These are phyloP conservation scores for Vidua macroura DNA, from an alignment of 2,113 vertebrate genomes.

Conservation along the genomic window DNA sequence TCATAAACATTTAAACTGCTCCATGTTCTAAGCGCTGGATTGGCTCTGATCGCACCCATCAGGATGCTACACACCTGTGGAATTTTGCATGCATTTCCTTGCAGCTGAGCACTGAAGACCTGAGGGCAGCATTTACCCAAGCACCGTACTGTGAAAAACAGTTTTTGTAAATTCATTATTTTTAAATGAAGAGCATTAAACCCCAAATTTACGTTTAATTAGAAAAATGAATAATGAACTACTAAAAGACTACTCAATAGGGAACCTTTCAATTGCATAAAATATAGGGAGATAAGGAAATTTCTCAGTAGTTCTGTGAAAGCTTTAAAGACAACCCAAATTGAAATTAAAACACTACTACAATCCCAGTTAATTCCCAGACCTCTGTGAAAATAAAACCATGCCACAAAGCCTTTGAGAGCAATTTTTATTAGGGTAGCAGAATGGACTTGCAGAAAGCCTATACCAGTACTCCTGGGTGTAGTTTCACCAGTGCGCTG, in stretches of 20 bases:
- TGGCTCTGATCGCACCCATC: not conserved
- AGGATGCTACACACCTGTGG: not conserved
- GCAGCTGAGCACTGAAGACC: not conserved
- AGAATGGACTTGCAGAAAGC: conserved; percentile 73
- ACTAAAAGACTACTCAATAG: not conserved
- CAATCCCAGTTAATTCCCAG: not conserved
- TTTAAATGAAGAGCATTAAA: not conserved
- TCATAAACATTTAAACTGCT: not conserved
- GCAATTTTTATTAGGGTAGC: conserved; percentile 78
- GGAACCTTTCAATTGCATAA: not conserved
- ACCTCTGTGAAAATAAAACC: conserved; percentile 49
- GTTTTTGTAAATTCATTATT: not conserved
- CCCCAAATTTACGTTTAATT: not conserved
- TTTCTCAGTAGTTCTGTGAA: not conserved
- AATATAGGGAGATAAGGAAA: fast-evolving
- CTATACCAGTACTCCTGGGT: conserved; percentile 55
- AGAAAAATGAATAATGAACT: not conserved
- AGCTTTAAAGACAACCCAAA: not conserved
- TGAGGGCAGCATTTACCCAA: fast-evolving
- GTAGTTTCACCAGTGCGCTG: conserved; percentile 11
- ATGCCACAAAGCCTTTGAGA: conserved; percentile 66
- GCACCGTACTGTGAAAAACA: fast-evolving
- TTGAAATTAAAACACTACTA: not conserved
- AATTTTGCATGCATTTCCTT: fast-evolving
- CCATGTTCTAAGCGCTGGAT: fast-evolving